Evolutionary conservation across 1,140 invertebrate species (phyloP).

Genomic region (Amphibalanus amphitrite): DNA sequence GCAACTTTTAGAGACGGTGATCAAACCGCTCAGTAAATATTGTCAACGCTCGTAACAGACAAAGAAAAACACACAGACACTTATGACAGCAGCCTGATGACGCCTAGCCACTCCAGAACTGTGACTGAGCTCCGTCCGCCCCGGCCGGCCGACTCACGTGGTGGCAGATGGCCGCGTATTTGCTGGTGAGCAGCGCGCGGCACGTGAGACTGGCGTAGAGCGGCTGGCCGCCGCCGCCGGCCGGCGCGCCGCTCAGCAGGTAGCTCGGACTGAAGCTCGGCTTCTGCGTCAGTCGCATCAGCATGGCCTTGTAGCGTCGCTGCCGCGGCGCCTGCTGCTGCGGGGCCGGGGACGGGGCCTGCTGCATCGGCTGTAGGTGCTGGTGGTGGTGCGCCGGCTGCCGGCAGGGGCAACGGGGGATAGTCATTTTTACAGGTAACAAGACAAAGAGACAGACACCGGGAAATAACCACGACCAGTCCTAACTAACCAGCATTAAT

Average conservation of each 20-base stretch:
- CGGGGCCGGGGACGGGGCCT: constrained; percentile 88
- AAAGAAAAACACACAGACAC: no score
- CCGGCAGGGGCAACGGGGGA: no score
- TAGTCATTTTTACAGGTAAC: no score
- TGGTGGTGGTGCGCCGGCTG: constrained; percentile 85
- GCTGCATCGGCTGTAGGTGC: constrained; percentile 79
- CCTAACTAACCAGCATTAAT: no score
- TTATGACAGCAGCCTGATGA: no score
- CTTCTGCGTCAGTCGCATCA: background rate
- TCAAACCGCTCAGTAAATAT: no score
- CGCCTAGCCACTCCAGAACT: no score
- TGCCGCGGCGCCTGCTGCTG: constrained; percentile 87
- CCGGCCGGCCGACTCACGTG: constrained; percentile 23
- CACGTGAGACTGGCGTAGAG: background rate
- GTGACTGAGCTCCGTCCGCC: no score
- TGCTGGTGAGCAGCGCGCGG: background rate
- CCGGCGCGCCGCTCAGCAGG: background rate
- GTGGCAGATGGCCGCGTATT: background rate
- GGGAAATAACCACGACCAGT: no score
- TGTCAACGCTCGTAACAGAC: no score
- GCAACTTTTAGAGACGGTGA: no score
- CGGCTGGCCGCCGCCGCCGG: background rate
- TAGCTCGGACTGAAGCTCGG: background rate
- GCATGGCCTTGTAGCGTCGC: constrained; percentile 58
- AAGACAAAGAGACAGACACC: no score